Evolutionary conservation across 2,888 invertebrate species (phyloP), one percentile per base, ranked within the genome.

Genomic region (Brenthis hecate): DNA sequence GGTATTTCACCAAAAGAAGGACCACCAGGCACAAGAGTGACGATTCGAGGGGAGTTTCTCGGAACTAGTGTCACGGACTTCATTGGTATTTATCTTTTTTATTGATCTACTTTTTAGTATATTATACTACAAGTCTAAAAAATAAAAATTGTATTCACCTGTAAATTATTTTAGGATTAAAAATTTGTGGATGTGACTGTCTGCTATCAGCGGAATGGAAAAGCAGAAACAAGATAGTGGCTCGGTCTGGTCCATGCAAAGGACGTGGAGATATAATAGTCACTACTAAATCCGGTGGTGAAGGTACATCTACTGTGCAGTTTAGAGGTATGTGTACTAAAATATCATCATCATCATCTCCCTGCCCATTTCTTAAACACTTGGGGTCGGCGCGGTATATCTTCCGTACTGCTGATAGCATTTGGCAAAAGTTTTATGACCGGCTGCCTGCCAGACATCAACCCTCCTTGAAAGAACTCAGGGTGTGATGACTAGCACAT

Each of bases 1-100:
- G 99, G 99, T 32, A 95, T 99, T 72, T 99, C 99, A 4, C 99
- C 99, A 0, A 99, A 99, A 82, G 99, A 99, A 92, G 99, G 99
- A 0, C 98, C 98, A 55, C 99, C 99, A 13, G 99, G 99, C 11
- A 99, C 99, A 0, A 95, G 97, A 78, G 96, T 99, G 0, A 99
- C 96, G 28, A 97, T 99, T 81, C 94, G 99, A 76, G 98, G 99
- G 70, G 99, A 99, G 93, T 97, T 99, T 93, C 94, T 99, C 57
- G 99, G 99, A 28, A 94, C 92, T 51, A 96, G 95, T 78, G 95
- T 95, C 5, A 95, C 95, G 73, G 99, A 99, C 92, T 91, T 99
- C 36, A 94, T 96, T 79, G 97, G 98, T 96, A 94, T 75, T 76
- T 69, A 56, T 48, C 13, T 48, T 53, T 32, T 56, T 11, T 8